Percentiles rank a stretch among this genome's conserved stretches.
Conservation (phyloP, 2,797 vertebrate genomes). For the Phoebastria nigripes region DNA sequence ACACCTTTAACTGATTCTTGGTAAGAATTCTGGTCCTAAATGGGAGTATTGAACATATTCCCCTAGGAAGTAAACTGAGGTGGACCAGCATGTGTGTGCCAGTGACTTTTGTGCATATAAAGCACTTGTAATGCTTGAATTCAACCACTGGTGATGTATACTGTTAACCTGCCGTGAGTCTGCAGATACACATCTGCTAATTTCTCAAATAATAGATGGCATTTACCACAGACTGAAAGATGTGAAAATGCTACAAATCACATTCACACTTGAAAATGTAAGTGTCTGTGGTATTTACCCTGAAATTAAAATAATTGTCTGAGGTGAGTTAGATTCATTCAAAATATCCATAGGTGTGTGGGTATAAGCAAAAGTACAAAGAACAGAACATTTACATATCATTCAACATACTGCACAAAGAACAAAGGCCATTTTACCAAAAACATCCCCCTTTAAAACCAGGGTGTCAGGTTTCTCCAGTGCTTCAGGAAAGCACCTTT, state of each 20-base stretch:
- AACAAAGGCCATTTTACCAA: not conserved
- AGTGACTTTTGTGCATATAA: not conserved
- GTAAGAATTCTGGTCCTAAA: not conserved
- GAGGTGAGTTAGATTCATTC: not conserved
- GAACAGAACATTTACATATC: not conserved
- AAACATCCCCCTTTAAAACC: not conserved
- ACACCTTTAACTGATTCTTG: not conserved
- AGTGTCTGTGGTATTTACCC: not conserved
- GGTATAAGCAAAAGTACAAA: not conserved
- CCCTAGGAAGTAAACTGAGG: not conserved
- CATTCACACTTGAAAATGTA: not conserved
- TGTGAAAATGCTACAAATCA: not conserved
- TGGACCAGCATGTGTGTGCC: not conserved
- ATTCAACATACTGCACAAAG: not conserved
- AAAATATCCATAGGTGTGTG: not conserved
- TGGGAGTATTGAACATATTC: not conserved
- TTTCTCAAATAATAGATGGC: not conserved
- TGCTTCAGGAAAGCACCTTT: not conserved
- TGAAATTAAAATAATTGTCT: not conserved
- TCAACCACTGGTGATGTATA: not conserved
- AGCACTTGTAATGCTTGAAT: not conserved
- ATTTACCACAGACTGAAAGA: not conserved
- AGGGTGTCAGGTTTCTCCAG: not conserved
- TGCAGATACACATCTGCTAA: not conserved
- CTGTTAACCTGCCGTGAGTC: not conserved